Evolutionary conservation across 1,140 invertebrate genomes (phyloP), one percentile per base, ranked within the genome.

Genomic region (Brachionus manjavacas): DNA sequence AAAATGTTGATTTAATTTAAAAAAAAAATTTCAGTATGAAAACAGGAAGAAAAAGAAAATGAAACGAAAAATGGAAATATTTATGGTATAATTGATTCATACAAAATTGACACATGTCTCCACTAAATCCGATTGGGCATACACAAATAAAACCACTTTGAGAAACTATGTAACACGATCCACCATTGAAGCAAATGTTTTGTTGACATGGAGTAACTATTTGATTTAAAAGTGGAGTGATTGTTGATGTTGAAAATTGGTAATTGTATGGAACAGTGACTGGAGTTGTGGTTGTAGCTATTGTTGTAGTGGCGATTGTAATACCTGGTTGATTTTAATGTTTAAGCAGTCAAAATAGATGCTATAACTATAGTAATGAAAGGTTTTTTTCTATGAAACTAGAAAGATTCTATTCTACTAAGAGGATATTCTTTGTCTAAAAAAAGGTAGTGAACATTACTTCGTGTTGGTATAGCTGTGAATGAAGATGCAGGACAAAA

Each of bases 61-160:
- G n/a, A n/a, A n/a, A n/a, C n/a, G n/a, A n/a, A n/a, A n/a, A 81
- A 55, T 31, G 43, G 14, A 52, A 28, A 80, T 25, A 28, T 31
- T 8, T 4, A 28, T 52, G 16, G 39, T 20, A 80, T 4, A 25
- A 83, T 52, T 46, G 28, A 39, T 41, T 39, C 79, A 81, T 81
- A 81, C 79, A 81, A 81, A 64, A 64, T 46, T 81, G 79, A 8
- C 79, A 81, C 52, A 81, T 60, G 25, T 81, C 94, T 95, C 81
- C 86, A 43, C 66, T 84, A 9, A 85, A 84, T 3, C 88, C 88
- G 6, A 85, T 80, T 60, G 23, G 41, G 84, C 88, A 89, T 68
- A 92, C 93, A 90, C 95, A 97, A 85, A 92, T 92, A 91, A 94
- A 96, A 7, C 79, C 79, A 68, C 79, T 81, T 68, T 81, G 79